Conservation (phyloP, 2,113 vertebrate genomes). For the Thamnophis sirtalis region DNA sequence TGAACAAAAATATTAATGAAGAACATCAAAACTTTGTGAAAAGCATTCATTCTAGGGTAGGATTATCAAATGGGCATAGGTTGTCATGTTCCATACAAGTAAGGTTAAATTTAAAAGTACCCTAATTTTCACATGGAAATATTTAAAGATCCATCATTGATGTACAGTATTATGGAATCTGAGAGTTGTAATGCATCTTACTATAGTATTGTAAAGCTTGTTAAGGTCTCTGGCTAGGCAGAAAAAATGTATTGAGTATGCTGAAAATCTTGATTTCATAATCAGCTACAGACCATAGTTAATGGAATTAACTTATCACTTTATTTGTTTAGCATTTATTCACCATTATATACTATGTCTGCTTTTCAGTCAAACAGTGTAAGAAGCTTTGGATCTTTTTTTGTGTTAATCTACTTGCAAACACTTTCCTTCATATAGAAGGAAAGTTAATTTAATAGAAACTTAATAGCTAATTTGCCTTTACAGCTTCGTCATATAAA, state of each 20-base stretch:
- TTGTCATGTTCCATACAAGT: not conserved
- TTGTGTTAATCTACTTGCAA: not conserved
- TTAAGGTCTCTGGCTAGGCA: not conserved
- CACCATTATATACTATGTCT: not conserved
- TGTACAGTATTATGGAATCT: not conserved
- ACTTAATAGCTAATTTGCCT: not conserved
- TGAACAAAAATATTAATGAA: slow-evolving; percentile 51
- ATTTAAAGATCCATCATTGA: not conserved
- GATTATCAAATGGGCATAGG: not conserved
- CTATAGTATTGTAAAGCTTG: not conserved
- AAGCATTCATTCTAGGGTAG: slow-evolving; percentile 60
- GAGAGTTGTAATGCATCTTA: not conserved
- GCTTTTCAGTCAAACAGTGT: not conserved
- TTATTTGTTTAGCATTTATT: not conserved
- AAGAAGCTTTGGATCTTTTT: not conserved
- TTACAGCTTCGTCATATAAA: slow-evolving; percentile 66
- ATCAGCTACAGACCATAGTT: not conserved
- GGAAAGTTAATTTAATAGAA: too few relatives aligned
- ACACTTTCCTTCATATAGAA: not conserved
- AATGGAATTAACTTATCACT: not conserved
- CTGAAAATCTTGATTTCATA: not conserved
- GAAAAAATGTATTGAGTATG: not conserved
- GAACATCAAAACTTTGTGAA: slow-evolving; percentile 55
- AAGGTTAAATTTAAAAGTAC: not conserved
- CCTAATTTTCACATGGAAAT: not conserved